These are phyloP conservation scores for Coenonympha glycerion DNA, from an alignment of 2,888 invertebrate genomes.

Conservation along the genomic window DNA sequence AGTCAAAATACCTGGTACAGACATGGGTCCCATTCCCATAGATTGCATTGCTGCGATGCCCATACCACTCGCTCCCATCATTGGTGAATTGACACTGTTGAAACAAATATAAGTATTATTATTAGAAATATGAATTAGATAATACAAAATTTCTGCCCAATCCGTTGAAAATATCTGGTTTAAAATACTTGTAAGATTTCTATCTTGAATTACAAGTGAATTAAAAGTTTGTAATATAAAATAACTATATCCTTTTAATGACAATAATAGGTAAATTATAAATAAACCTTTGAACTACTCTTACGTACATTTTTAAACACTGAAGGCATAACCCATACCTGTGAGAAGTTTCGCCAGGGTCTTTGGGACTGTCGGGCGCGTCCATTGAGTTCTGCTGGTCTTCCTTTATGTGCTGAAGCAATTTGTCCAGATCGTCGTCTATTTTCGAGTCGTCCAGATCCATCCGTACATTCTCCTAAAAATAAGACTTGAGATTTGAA, in stretches of 20 bases:
- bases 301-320: no score
- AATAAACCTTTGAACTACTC: no score
- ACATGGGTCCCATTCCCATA: slow-evolving; percentile 71
- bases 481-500: no score
- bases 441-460: slow-evolving; percentile 92
- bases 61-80: slow-evolving; percentile 69
- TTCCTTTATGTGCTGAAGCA: slow-evolving; percentile 94
- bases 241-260: no score
- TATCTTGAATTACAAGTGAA: no score
- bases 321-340: slow-evolving; percentile 38
- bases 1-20: slow-evolving; percentile 56
- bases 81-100: slow-evolving; percentile 63
- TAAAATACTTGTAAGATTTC: no score
- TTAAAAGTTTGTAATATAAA: no score
- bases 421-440: slow-evolving; percentile 93
- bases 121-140: no score
- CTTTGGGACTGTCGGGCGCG: slow-evolving; percentile 92
- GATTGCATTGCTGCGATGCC: slow-evolving; percentile 65
- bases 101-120: background rate
- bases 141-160: background rate
- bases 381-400: slow-evolving; percentile 95
- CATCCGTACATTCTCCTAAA: slow-evolving; percentile 81
- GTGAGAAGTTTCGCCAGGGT: slow-evolving; percentile 79
- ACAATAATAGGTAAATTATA: no score
- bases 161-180: no score